These are phyloP conservation scores for Pagrus major DNA, from an alignment of 2,113 vertebrate genomes.

Conservation along the genomic window DNA sequence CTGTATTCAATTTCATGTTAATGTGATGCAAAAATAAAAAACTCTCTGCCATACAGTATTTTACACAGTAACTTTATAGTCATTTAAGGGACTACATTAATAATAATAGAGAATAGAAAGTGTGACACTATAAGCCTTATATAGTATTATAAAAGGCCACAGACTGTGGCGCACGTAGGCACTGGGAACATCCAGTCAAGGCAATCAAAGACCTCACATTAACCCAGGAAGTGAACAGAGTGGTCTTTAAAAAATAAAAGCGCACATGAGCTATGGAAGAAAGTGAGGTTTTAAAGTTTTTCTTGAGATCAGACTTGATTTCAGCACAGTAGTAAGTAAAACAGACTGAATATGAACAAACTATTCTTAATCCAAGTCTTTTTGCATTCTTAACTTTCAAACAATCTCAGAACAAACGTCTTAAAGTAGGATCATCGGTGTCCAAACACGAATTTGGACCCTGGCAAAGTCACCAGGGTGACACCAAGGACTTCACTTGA, in stretches of 20 bases:
- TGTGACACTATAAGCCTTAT: background rate
- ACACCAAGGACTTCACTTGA: too few species aligned
- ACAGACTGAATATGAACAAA: too few species aligned
- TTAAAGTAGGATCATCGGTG: too few species aligned
- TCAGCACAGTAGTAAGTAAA: too few species aligned
- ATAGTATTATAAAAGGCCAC: background rate
- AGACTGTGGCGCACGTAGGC: conserved; percentile 49
- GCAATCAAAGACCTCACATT: background rate
- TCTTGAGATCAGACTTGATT: too few species aligned
- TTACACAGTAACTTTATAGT: background rate
- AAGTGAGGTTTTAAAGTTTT: too few species aligned
- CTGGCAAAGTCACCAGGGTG: too few species aligned
- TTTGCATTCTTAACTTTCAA: too few species aligned
- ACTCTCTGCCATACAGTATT: background rate
- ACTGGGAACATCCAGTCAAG: conserved; percentile 29
- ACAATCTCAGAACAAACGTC: too few species aligned
- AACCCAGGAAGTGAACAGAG: conserved; percentile 13
- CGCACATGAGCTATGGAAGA: background rate
- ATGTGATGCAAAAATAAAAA: background rate
- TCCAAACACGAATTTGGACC: too few species aligned
- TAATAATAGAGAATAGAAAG: background rate
- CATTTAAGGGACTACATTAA: background rate
- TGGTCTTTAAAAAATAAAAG: conserved; percentile 58
- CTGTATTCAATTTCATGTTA: background rate
- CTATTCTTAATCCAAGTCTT: too few species aligned